Evolutionary conservation across 2,888 invertebrate genomes (phyloP).

Genomic region (Fragum sueziense): DNA sequence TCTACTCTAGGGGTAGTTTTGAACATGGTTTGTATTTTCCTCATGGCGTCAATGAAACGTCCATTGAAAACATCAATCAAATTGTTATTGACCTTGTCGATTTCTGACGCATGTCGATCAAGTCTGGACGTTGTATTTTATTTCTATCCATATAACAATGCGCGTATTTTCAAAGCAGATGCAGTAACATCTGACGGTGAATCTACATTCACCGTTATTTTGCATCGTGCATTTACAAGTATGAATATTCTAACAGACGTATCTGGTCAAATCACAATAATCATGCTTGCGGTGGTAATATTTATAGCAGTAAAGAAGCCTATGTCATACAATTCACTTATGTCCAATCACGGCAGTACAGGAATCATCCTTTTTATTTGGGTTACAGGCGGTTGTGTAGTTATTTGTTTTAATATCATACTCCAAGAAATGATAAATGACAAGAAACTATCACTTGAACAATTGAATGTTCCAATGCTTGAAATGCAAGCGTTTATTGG

Average conservation of each 20-base stretch:
- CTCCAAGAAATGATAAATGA: background rate
- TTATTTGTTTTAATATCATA: background rate
- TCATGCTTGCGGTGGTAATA: background rate
- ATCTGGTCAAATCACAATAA: background rate
- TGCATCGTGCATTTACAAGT: background rate
- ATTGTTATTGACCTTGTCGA: background rate
- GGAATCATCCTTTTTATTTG: background rate
- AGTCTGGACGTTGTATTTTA: background rate
- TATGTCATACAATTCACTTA: background rate
- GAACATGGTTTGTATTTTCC: background rate
- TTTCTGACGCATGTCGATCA: background rate
- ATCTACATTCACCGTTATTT: background rate
- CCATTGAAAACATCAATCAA: background rate
- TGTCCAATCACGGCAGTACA: background rate
- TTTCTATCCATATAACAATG: background rate
- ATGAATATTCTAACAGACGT: background rate
- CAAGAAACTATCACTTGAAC: background rate
- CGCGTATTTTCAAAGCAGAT: background rate
- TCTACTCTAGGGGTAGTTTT: background rate
- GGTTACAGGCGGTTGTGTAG: background rate
- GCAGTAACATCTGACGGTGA: no score
- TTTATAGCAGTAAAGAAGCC: background rate
- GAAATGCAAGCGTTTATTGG: background rate
- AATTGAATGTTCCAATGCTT: background rate
- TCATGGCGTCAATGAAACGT: background rate